A percentile compares a stretch with the other conserved stretches of the same genome.
These are phyloP conservation scores for Rhamnusium bicolor DNA, from an alignment of 2,888 invertebrate genomes.

Conservation along the genomic window DNA sequence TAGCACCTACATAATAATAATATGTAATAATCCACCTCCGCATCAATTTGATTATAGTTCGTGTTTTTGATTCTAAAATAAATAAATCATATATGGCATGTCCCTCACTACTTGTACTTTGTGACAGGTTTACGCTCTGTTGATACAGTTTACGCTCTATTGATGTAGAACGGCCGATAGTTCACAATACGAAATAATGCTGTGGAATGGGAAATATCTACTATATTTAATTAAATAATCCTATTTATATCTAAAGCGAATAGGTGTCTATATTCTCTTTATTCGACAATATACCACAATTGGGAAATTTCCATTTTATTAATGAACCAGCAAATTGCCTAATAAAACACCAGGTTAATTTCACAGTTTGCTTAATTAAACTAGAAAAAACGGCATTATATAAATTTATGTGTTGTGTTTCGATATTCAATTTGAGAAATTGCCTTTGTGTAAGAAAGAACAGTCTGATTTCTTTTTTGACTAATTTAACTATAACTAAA, in stretches of 20 bases:
- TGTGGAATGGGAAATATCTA: slow-evolving; percentile 30
- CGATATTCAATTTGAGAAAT: slow-evolving; percentile 23
- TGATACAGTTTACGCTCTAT: slow-evolving; percentile 54
- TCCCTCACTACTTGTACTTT: slow-evolving; percentile 45
- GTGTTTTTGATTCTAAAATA: slow-evolving; percentile 33
- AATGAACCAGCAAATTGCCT: slow-evolving; percentile 47
- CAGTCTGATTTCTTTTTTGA: neutral
- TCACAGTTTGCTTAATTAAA: slow-evolving; percentile 41
- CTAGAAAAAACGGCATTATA: slow-evolving; percentile 33
- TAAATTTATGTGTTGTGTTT: slow-evolving; percentile 10
- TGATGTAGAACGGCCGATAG: slow-evolving; percentile 55
- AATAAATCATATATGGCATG: slow-evolving; percentile 48
- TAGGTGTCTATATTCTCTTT: slow-evolving; percentile 30
- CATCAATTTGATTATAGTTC: neutral
- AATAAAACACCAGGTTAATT: slow-evolving; percentile 40
- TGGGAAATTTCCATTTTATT: slow-evolving; percentile 45
- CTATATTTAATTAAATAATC: slow-evolving; percentile 40
- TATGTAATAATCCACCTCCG: too few relatives aligned
- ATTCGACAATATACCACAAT: slow-evolving; percentile 38
- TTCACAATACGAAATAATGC: slow-evolving; percentile 48
- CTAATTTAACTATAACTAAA: neutral
- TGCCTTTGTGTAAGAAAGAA: neutral
- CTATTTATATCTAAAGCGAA: slow-evolving; percentile 34
- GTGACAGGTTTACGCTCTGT: slow-evolving; percentile 56
- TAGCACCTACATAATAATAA: too few relatives aligned